Conservation (phyloP, 2,113 vertebrate genomes). For the Calypte anna region DNA sequence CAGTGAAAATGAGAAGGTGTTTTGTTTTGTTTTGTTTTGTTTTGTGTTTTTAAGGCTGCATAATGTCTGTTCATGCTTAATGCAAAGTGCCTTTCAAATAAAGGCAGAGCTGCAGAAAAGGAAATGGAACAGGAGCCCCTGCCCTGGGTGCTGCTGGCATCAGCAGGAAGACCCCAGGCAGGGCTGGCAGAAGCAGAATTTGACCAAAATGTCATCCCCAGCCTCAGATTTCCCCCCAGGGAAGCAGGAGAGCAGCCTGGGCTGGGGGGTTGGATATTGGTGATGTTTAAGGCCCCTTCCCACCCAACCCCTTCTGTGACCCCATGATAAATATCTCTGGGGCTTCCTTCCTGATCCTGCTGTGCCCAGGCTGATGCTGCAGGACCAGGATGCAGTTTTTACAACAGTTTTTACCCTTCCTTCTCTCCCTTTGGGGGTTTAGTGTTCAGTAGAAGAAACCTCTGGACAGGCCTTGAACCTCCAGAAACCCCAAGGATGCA, state of each 20-base stretch:
- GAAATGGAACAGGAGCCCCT: not conserved
- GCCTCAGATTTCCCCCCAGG: not conserved
- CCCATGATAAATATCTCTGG: not conserved
- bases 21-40: too few relatives aligned
- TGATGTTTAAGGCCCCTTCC: too few relatives aligned
- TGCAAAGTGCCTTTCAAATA: not conserved
- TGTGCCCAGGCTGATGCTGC: not conserved
- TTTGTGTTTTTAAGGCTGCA: not conserved
- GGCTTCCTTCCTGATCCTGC: not conserved
- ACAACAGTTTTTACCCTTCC: not conserved
- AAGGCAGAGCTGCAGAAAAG: not conserved
- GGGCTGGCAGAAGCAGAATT: not conserved
- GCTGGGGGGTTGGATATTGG: too few relatives aligned
- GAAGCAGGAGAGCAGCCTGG: not conserved
- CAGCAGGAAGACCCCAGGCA: not conserved
- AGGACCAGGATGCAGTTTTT: not conserved
- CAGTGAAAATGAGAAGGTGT: not conserved
- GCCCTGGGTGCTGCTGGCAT: not conserved
- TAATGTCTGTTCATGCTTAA: not conserved
- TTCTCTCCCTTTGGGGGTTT: fast-evolving
- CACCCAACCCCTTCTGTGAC: too few relatives aligned
- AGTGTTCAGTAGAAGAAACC: not conserved
- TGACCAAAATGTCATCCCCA: not conserved
- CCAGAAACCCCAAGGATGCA: not conserved
- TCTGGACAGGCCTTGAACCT: not conserved